Evolutionary conservation across 2,888 invertebrate genomes (phyloP).

Genomic region (Standfussiana lucernea): DNA sequence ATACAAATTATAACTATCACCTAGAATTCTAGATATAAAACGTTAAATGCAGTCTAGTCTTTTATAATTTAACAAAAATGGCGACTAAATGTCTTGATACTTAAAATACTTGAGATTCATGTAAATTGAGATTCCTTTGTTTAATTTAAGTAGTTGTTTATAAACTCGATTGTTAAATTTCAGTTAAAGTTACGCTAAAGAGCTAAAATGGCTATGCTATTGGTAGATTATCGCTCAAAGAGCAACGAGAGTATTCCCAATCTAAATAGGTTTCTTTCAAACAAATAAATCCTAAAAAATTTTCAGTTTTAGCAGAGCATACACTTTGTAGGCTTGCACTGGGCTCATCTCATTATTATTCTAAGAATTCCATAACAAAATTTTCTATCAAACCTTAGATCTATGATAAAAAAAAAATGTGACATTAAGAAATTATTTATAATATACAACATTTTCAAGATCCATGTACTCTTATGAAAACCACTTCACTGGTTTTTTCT

Average conservation of each 20-base stretch:
- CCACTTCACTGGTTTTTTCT: neutral
- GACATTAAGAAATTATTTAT: conserved; percentile 18
- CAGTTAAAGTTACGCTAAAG: neutral
- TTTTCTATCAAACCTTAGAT: conserved; percentile 35
- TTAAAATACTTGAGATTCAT: conserved; percentile 69
- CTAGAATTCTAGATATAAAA: conserved; percentile 62
- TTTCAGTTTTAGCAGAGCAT: conserved; percentile 2
- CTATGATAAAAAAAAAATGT: neutral
- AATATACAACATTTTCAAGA: conserved; percentile 13
- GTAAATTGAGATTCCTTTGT: conserved; percentile 48
- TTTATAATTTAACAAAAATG: conserved; percentile 70
- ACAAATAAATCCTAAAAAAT: neutral
- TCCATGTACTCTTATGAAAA: neutral
- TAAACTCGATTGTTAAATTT: neutral
- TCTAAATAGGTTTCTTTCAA: neutral
- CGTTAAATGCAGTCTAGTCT: conserved; percentile 82
- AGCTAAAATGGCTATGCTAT: conserved; percentile 1
- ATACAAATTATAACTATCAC: conserved; percentile 68
- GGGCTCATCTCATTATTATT: neutral
- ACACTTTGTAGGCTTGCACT: conserved; percentile 28
- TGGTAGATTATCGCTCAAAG: conserved; percentile 19
- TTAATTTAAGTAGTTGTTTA: conserved; percentile 8
- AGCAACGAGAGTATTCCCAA: neutral
- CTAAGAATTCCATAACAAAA: conserved; percentile 29
- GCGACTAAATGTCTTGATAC: conserved; percentile 60